Evolutionary conservation across 2,113 vertebrate genomes (phyloP), one percentile per base, ranked within the genome.

Genomic region (Oreotrochilus melanogaster): DNA sequence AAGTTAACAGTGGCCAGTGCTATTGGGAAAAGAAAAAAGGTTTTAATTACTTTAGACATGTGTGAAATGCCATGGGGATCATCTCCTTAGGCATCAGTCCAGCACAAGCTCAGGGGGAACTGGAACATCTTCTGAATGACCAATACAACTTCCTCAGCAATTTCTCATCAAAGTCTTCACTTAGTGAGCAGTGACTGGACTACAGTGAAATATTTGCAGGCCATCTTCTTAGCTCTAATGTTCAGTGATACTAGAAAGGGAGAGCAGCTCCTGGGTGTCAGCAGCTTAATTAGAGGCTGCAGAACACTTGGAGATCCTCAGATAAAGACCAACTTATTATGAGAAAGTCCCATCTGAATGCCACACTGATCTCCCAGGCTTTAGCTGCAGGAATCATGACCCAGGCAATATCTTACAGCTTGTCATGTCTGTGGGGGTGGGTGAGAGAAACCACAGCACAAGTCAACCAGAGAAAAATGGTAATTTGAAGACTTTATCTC

Each of bases 1-100:
- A 99, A 97, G 96, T 99, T 99, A 62, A 99, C 85, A 76, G 99
- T 98, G 88, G 98, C 98, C 98, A 99, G 89, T 30, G 97, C 98
- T 98, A 39, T 53, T 42, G 71, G 66, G 67, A 58, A 57, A 66
- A 48, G 57, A 74, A 83, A 85, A 83, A 85, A 66, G 54, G 73
- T 1, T 19, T 56, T 33, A 15, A 28, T 66, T 76, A 24, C 76
- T 58, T 56, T 5, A 65, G 37, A 64, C 15, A 43, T 1, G 0
- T 12, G 43, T 60, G 71, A 53, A 88, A 53, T 12, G 16, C 19
- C 25, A 7, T 7, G 7, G 39, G 24, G 12, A 64, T 4, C 27
- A 4, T 31, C 33, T 76, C 47, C 61, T 82, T 16, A 31, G 78
- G 25, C 53, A 78, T 11, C 70, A 82, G 73, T 23, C 37, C 60